A percentile compares a stretch with the other conserved stretches of the same genome.
phyloP scores from a whole-genome alignment of 1,140 invertebrate species.

The Meloidogyne hapla region DNA sequence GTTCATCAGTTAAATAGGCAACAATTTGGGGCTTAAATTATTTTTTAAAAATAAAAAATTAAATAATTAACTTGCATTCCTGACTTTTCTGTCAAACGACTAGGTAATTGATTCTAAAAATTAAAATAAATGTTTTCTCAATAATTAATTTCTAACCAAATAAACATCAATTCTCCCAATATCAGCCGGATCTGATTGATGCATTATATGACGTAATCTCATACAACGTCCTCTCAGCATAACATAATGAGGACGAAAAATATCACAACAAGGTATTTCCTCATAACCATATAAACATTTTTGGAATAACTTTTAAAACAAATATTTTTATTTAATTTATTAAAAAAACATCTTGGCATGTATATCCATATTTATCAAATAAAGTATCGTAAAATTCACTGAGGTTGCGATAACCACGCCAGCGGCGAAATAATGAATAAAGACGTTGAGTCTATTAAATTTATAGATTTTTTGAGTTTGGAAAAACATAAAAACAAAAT shows the following conservation, averaged over 20 bases:
- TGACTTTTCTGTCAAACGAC: background rate
- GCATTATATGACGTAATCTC: conserved; percentile 31
- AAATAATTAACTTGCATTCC: background rate
- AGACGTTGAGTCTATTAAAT: conserved; percentile 9
- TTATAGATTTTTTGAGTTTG: background rate
- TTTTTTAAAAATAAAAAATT: background rate
- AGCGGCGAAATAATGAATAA: conserved; percentile 27
- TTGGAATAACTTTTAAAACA: conserved; percentile 28
- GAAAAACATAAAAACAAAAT: too few relatives aligned
- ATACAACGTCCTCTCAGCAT: conserved; percentile 39
- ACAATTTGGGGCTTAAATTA: conserved; percentile 26
- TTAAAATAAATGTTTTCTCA: background rate
- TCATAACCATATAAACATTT: conserved; percentile 40
- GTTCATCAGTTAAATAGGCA: conserved; percentile 29
- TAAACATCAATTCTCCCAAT: conserved; percentile 31
- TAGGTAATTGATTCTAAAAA: conserved; percentile 3
- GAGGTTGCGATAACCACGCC: conserved; percentile 30
- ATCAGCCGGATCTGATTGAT: conserved; percentile 29
- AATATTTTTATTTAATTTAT: background rate
- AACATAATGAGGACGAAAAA: conserved; percentile 43
- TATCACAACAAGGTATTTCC: conserved; percentile 36
- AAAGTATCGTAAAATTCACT: conserved; percentile 37
- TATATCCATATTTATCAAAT: conserved; percentile 43
- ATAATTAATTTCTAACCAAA: conserved; percentile 4
- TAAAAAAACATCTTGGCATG: conserved; percentile 32